Base-by-base conservation (phyloP, 2,888 invertebrate genomes). In the Tetragonisca angustula region DNA sequence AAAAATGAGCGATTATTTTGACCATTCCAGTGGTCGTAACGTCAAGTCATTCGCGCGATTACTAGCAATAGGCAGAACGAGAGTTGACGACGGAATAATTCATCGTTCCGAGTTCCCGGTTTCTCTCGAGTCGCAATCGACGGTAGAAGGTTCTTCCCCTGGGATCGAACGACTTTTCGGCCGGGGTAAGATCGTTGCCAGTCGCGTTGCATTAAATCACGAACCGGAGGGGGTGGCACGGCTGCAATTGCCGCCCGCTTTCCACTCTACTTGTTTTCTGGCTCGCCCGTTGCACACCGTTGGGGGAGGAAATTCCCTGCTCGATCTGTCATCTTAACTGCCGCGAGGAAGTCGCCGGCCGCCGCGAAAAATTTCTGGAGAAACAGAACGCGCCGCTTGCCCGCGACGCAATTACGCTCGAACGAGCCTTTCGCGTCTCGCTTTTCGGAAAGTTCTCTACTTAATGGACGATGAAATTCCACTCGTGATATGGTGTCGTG, bases 291-390 rank as follows among this genome's bases (percentile, higher is more conserved):
- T 73, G 79, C 83, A 50, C 75, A 80, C 70, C 43, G 1, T 0
- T 27, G 32, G 32, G 15, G n/a, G 68, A 64, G 50, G 83, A 87
- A 50, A 87, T 87, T 76, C 76, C 74, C 43, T 6, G 68, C 70
- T 74, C 87, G 88, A 87, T 87, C 71, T 36, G 84, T 87, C 81
- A 87, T 84, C 81, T 76, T 71, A 80, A 87, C 61, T 79, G 74
- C 78, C 67, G 65, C 67, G 54, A 56, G 56, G n/a, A 59, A 24
- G n/a, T 59, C 56, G n/a, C 15, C 15, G 56, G 56, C n/a, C 24
- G n/a, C 24, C 49, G 69, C 56, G 77, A 70, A 19, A 64, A 70
- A 76, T 56, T 49, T 56, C 49, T 49, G 43, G 32, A 32, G 49
- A 43, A 64, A 64, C 77, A 24, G n/a, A n/a, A n/a, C 49, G 62